Evolutionary conservation across 2,888 invertebrate species (phyloP), one percentile per base, ranked within the genome.

Genomic region (Drosophila meridiana): DNA sequence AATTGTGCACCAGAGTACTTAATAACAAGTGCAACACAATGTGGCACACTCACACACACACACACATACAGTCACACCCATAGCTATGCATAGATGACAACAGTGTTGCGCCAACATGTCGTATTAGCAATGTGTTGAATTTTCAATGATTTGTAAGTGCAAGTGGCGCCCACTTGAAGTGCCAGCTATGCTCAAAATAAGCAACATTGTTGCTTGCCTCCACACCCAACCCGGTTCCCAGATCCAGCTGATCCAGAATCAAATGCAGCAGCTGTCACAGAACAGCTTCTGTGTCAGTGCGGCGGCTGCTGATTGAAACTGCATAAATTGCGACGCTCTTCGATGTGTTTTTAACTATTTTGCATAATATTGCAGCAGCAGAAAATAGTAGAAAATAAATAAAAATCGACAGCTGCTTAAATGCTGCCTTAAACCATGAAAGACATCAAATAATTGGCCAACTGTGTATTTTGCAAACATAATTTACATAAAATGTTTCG

Each of bases 1-100:
- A 86, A 86, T 86, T 89, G 87, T 82, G 89, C 87, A 66, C 86
- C 69, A 74, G 78, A 86, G 87, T 86, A 86, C 86, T 86, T 86
- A 86, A 87, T 89, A 87, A 87, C 88, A 87, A 87, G 89, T 87
- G 89, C 87, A 88, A 73, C 82, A 88, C 85, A 88, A 85, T 85
- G 89, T 82, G 80, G 77, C 87, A 71, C 79, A n/a, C 42, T 8
- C n/a, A 42, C 42, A 7, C 40, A 42, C 43, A 26, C 45, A 75
- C 61, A 74, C 78, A 48, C 64, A 61, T 53, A 63, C 62, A 69
- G 30, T 43, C 8, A 28, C 52, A 48, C 43, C 4, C 42, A 50
- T 40, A 40, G 43, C 43, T 7, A 59, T 68, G 57, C 57, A 55
- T 55, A 55, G 55, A 61, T 70, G 61, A 78, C 82, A 71, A 82